phyloP scores from a whole-genome alignment of 2,797 vertebrate species.

The Threskiornis aethiopicus region DNA sequence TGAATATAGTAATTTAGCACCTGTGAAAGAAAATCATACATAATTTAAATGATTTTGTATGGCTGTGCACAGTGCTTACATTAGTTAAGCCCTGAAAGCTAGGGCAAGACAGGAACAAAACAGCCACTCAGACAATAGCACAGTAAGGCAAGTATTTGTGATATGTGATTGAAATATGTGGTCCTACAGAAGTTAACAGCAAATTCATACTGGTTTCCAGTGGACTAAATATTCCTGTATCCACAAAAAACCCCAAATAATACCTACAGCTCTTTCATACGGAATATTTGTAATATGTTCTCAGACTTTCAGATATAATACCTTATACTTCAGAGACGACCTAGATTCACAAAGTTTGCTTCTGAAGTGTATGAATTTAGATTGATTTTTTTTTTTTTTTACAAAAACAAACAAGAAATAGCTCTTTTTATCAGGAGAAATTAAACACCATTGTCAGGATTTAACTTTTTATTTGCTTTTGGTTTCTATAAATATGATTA shows the following conservation, averaged over 20 bases:
- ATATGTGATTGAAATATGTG: background rate
- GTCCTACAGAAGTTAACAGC: background rate
- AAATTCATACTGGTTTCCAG: background rate
- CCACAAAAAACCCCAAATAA: fast-evolving
- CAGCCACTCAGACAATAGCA: background rate
- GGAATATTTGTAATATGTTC: background rate
- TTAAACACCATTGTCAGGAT: background rate
- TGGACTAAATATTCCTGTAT: background rate
- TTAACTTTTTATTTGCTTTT: background rate
- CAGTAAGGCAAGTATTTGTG: background rate
- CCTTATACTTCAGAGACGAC: background rate
- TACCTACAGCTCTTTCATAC: background rate
- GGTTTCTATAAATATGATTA: background rate
- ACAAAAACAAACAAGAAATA: background rate
- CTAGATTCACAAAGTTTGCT: background rate
- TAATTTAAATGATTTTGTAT: background rate
- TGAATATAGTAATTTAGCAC: background rate
- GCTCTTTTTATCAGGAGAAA: background rate
- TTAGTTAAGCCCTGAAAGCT: background rate
- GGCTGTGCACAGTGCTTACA: background rate
- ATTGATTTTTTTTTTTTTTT: background rate
- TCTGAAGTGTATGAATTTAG: background rate
- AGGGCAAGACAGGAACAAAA: background rate
- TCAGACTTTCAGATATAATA: background rate
- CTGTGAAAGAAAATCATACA: background rate